A percentile compares a stretch with the other conserved stretches of the same genome.
Evolutionary conservation across 2,888 invertebrate genomes (phyloP).

Genomic region (Junonia oenone): DNA sequence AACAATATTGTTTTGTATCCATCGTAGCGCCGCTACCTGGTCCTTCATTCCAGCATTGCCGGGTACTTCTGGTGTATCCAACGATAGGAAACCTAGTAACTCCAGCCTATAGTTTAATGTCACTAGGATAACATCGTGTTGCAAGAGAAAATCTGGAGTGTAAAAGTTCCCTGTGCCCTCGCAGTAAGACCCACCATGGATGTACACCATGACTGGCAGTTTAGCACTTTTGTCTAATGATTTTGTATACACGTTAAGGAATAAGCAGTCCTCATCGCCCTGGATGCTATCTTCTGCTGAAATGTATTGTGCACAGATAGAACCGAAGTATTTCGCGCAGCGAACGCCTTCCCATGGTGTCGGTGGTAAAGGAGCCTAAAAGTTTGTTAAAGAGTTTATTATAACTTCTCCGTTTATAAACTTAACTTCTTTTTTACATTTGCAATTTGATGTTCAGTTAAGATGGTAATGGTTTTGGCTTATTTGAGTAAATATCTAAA

Average conservation of each 20-base stretch:
- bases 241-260: slow-evolving; percentile 54
- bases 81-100: too few relatives aligned
- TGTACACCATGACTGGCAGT: slow-evolving; percentile 61
- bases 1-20: slow-evolving; percentile 51
- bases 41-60: too few relatives aligned
- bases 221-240: slow-evolving; percentile 34
- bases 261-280: slow-evolving; percentile 55
- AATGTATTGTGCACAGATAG: slow-evolving; percentile 54
- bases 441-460: too few relatives aligned
- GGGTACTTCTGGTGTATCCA: slow-evolving; percentile 49
- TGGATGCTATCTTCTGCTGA: slow-evolving; percentile 35
- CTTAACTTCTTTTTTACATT: too few relatives aligned
- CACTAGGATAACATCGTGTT: slow-evolving; percentile 59
- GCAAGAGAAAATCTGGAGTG: slow-evolving; percentile 56
- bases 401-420: too few relatives aligned
- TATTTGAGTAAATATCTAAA: too few relatives aligned
- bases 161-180: slow-evolving; percentile 52
- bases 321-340: slow-evolving; percentile 53
- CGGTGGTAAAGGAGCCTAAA: slow-evolving; percentile 52
- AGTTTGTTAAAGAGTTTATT: too few relatives aligned
- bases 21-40: slow-evolving; percentile 48
- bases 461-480: too few relatives aligned
- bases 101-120: too few relatives aligned
- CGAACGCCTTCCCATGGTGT: slow-evolving; percentile 48
- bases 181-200: slow-evolving; percentile 61